Evolutionary conservation across 35 echinoderm and acorn worm genomes (phyloP).

Genomic region (Heliocidaris erythrogramma): DNA sequence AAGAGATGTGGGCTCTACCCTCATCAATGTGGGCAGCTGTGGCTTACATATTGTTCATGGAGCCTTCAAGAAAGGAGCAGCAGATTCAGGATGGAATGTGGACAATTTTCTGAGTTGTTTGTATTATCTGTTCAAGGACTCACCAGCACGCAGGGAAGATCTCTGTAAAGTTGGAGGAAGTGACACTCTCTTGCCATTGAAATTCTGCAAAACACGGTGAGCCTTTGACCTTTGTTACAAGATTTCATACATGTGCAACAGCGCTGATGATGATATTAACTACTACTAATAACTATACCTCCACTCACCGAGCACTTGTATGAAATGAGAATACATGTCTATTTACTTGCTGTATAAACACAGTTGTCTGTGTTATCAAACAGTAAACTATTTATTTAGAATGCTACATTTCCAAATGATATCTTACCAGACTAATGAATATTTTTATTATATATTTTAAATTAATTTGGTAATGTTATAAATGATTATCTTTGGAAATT

Average conservation of each 20-base stretch:
- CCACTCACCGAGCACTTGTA: neutral
- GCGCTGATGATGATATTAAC: neutral
- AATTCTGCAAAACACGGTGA: constrained; percentile 49
- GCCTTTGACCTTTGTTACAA: constrained; percentile 20
- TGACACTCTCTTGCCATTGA: constrained; percentile 51
- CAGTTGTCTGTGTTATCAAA: neutral
- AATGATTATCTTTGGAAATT: neutral
- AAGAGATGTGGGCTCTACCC: too few species aligned
- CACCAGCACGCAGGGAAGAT: constrained; percentile 71
- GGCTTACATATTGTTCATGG: too few species aligned
- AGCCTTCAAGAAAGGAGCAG: too few species aligned
- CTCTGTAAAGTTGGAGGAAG: constrained; percentile 23
- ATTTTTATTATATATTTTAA: neutral
- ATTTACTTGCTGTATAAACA: constrained; percentile 7
- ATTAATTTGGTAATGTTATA: too few species aligned
- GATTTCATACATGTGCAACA: neutral
- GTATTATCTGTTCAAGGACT: too few species aligned
- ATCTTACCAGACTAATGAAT: neutral
- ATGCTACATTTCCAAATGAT: constrained; percentile 24
- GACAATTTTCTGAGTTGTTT: too few species aligned
- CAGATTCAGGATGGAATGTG: too few species aligned
- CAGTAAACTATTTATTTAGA: neutral
- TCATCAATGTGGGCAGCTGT: too few species aligned
- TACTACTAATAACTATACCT: neutral
- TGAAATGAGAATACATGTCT: neutral